Base-by-base conservation (phyloP, 1,140 invertebrate genomes). In the Diabrotica virgifera region DNA sequence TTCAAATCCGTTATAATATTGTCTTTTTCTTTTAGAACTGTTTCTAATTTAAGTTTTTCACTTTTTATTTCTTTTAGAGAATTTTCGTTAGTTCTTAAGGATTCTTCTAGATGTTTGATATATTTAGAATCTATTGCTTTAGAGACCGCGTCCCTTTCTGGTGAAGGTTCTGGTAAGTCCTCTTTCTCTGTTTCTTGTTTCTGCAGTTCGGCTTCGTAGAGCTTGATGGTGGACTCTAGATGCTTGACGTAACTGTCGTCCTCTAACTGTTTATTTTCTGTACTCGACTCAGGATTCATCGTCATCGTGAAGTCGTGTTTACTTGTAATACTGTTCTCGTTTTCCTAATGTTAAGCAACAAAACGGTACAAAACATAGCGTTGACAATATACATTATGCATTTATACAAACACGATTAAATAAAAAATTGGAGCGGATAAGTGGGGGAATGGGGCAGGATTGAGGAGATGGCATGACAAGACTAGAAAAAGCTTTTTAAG, bases 401-500 rank as follows among this genome's bases (percentile, higher is more conserved):
- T 57, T 46, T 46, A 46, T 46, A 46, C 40, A 46, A 46, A 46
- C 4, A 58, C 50, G 46, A 63, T 46, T 5, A 69, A 56, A 38
- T 24, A 66, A 69, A 24, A 59, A 65, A 38, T 52, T 68, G 63
- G 67, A 69, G 68, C 60, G 52, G 60, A 62, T 62, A 62, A 54
- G 62, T 63, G 58, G 54, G 73, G 64, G 74, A 75, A 74, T 73
- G 73, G 74, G 73, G 75, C 75, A 70, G 66, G 57, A 72, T 71
- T 74, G 57, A 24, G 56, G 40, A 64, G 38, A 53, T 55, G 40
- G 55, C 36, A 59, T 65, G 55, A 60, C 61, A 57, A 66, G 63
- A 80, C 91, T 92, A 92, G 86, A 92, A 92, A 85, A 92, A 91
- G 86, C 90, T 92, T 86, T 92, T 92, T 82, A 92, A 86, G 86